A percentile compares a stretch with the other conserved stretches of the same genome.
Conservation (phyloP, 1,140 invertebrate genomes). For the Magallana angulata region DNA sequence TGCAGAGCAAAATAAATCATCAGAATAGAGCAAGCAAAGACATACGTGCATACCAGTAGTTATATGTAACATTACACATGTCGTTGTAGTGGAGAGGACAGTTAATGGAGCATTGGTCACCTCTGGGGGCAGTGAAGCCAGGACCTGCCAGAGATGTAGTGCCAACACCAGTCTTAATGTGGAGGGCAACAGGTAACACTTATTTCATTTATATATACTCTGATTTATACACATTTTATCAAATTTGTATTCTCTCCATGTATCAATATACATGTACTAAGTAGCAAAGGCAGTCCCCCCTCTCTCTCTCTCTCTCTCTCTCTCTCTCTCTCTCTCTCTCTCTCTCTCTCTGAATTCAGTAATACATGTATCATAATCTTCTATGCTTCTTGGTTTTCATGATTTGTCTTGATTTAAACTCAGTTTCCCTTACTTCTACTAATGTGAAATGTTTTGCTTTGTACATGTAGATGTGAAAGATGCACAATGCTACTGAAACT, state of each 20-base stretch:
- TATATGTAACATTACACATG: too few species aligned
- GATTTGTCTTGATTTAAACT: background rate
- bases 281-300: too few species aligned
- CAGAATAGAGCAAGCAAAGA: too few species aligned
- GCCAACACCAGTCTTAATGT: conserved; percentile 57
- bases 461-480: background rate
- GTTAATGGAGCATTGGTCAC: conserved; percentile 53
- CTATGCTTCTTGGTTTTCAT: background rate
- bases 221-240: too few species aligned
- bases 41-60: too few species aligned
- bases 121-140: conserved; percentile 16
- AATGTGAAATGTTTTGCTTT: background rate
- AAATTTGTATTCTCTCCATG: too few species aligned
- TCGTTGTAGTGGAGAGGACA: conserved; percentile 57
- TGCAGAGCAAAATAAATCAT: too few species aligned
- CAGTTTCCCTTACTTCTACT: background rate
- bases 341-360: too few species aligned
- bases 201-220: background rate
- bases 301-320: too few species aligned
- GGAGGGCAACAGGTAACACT: conserved; percentile 55
- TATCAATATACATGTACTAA: too few species aligned
- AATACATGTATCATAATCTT: background rate
- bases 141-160: conserved; percentile 61
- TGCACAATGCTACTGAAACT: background rate
- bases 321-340: too few species aligned